Evolutionary conservation across 2,888 invertebrate species (phyloP).

Genomic region (Ditula angustiorana): DNA sequence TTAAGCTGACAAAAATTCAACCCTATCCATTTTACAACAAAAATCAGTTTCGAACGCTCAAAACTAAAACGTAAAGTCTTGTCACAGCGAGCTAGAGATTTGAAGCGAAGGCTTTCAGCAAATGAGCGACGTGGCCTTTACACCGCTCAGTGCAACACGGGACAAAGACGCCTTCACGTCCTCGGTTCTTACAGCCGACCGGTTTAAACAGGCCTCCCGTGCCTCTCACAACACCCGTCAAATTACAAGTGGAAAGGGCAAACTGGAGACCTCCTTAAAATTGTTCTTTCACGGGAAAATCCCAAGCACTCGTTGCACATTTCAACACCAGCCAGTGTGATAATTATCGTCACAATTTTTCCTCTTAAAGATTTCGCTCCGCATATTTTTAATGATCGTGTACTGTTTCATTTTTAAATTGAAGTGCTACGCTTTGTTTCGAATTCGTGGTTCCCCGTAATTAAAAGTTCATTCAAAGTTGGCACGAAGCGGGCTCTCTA

Average conservation of each 20-base stretch:
- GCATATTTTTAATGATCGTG: conserved; percentile 33
- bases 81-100: background rate
- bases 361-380: conserved; percentile 37
- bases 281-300: conserved; percentile 51
- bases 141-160: conserved; percentile 50
- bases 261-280: conserved; percentile 54
- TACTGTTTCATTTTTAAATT: conserved; percentile 9
- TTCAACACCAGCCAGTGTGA: conserved; percentile 52
- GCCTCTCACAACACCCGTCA: conserved; percentile 45
- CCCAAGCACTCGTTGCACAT: conserved; percentile 57
- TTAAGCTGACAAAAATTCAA: no score
- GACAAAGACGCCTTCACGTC: conserved; percentile 67
- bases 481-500: background rate
- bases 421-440: conserved; percentile 16
- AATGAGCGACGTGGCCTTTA: conserved; percentile 71
- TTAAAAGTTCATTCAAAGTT: conserved; percentile 33
- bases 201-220: conserved; percentile 47
- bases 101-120: conserved; percentile 70
- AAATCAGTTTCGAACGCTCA: conserved; percentile 47
- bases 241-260: conserved; percentile 50
- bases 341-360: conserved; percentile 47
- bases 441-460: conserved; percentile 14
- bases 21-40: background rate
- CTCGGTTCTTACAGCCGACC: conserved; percentile 53
- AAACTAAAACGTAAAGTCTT: background rate